phyloP scores from a whole-genome alignment of 37 sponge, comb jelly and placozoan species.

The Halisarca cf. caerulea region DNA sequence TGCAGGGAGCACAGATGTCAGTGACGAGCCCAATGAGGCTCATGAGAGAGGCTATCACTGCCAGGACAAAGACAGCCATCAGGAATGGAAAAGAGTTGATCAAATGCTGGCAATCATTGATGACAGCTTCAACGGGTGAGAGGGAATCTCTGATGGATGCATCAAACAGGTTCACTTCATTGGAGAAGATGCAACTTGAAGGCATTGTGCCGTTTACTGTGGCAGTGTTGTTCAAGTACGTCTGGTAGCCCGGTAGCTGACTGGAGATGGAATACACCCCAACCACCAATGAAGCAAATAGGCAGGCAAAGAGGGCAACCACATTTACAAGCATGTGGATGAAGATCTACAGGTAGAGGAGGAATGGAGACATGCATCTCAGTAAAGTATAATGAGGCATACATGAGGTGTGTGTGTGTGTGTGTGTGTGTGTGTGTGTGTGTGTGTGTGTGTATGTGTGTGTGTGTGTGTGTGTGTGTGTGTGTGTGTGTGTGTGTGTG shows the following conservation, averaged over 20 bases:
- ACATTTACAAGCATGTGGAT: constrained; percentile 24
- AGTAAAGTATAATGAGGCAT: not conserved
- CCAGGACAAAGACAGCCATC: not conserved
- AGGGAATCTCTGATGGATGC: not conserved
- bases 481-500: no score
- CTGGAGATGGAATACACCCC: constrained; percentile 2
- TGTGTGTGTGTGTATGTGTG: constrained; percentile 23
- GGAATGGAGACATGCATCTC: no score
- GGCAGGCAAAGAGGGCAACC: not conserved
- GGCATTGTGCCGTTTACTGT: not conserved
- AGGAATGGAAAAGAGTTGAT: not conserved
- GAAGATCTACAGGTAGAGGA: not conserved
- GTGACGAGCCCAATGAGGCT: not conserved
- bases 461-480: constrained; percentile 29
- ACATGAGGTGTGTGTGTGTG: not conserved
- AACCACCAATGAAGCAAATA: not conserved
- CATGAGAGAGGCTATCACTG: not conserved
- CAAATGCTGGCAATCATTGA: not conserved
- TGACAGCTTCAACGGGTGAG: not conserved
- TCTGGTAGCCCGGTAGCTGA: constrained; percentile 3
- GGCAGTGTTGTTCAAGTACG: not conserved
- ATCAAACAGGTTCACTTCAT: not conserved
- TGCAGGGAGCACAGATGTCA: constrained; percentile 21
- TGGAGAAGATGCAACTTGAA: not conserved
- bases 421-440: constrained; percentile 25